These are phyloP conservation scores for Dione vanillae DNA, from an alignment of 2,888 invertebrate species.

Conservation along the genomic window DNA sequence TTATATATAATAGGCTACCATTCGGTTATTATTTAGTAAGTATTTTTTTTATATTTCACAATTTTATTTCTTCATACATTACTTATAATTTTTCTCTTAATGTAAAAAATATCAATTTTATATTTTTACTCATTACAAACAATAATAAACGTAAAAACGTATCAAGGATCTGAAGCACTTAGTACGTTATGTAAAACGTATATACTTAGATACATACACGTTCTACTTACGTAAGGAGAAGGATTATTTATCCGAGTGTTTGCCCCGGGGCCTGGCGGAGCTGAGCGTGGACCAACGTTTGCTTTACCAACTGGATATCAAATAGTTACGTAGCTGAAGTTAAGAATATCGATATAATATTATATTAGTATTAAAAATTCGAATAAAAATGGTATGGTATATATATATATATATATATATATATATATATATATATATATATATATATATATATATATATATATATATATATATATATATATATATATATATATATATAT, in stretches of 20 bases:
- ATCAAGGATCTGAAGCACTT: neutral
- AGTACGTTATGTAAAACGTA: slow-evolving; percentile 7
- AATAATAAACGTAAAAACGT: neutral
- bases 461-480: no score
- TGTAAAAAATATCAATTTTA: no score
- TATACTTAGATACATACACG: slow-evolving; percentile 10
- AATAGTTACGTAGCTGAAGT: slow-evolving; percentile 56
- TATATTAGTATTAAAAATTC: neutral
- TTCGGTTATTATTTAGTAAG: neutral
- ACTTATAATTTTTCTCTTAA: no score
- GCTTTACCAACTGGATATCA: slow-evolving; percentile 78
- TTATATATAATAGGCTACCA: no score
- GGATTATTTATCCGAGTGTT: slow-evolving; percentile 67
- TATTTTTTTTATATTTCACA: neutral
- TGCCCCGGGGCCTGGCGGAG: slow-evolving; percentile 59
- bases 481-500: no score
- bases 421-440: no score
- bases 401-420: no score
- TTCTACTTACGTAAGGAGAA: slow-evolving; percentile 35
- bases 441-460: no score
- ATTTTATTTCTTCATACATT: no score
- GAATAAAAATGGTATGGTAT: no score
- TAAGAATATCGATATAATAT: slow-evolving; percentile 31
- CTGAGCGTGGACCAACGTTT: slow-evolving; percentile 74
- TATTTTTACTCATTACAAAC: neutral